Evolutionary conservation across 2,888 invertebrate genomes (phyloP).

Genomic region (Escarpia spicata): DNA sequence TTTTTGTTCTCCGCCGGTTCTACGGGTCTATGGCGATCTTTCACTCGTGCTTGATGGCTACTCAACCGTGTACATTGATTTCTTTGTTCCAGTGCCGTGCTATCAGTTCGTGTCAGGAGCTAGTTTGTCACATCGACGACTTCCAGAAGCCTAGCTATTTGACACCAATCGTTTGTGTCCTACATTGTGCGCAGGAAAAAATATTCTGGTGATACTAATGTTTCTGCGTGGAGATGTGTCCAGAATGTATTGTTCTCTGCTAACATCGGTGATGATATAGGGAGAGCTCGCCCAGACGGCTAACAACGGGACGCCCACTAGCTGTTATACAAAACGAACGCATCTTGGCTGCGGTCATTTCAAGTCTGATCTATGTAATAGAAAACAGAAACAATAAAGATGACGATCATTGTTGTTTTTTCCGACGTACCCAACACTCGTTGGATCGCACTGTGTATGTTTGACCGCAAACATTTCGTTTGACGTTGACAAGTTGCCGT

Average conservation of each 20-base stretch:
- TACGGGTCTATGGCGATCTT: background rate
- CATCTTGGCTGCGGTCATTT: too few relatives aligned
- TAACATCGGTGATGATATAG: background rate
- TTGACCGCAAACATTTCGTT: too few relatives aligned
- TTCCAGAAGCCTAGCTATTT: background rate
- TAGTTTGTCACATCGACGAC: background rate
- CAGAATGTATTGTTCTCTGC: background rate
- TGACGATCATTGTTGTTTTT: too few relatives aligned
- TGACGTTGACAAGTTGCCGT: too few relatives aligned
- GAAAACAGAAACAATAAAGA: too few relatives aligned
- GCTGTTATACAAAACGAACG: background rate
- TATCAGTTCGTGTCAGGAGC: background rate
- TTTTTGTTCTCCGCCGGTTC: background rate
- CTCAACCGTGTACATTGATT: background rate
- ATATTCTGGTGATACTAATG: background rate
- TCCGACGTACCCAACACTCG: too few relatives aligned
- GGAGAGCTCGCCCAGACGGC: background rate
- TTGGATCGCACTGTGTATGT: too few relatives aligned
- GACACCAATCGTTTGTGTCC: background rate
- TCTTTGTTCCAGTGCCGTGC: background rate
- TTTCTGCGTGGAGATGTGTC: background rate
- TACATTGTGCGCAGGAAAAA: background rate
- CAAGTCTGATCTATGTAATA: too few relatives aligned
- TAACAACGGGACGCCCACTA: background rate
- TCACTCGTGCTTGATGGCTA: background rate